A percentile compares a stretch with the other conserved stretches of the same genome.
Evolutionary conservation across 2,888 invertebrate genomes (phyloP).

Genomic region (Rhopalosiphum nymphaeae): DNA sequence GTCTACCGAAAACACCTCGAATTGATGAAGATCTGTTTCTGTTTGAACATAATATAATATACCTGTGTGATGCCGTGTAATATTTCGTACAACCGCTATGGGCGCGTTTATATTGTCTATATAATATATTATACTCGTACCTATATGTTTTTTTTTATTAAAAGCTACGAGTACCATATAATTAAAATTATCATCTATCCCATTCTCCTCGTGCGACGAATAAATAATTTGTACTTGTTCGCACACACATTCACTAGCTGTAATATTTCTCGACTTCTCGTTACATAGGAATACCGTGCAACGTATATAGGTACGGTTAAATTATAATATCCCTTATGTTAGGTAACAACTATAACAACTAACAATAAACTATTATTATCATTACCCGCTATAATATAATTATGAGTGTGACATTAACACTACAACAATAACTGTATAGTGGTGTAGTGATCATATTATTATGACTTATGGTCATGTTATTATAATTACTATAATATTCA

Average conservation of each 20-base stretch:
- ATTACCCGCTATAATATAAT: neutral
- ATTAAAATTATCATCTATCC: neutral
- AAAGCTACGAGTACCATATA: neutral
- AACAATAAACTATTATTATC: neutral
- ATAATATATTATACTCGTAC: neutral
- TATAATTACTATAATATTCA: neutral
- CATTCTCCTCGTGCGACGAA: neutral
- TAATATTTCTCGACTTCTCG: neutral
- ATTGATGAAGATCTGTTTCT: constrained; percentile 34
- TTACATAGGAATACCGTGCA: neutral
- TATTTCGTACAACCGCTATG: neutral
- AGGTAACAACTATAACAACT: neutral
- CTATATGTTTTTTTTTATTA: neutral
- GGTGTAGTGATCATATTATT: neutral
- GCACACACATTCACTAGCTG: neutral
- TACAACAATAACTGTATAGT: neutral
- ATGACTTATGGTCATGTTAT: neutral
- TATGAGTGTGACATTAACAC: neutral
- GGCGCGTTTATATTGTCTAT: neutral
- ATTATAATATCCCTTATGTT: neutral
- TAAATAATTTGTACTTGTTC: neutral
- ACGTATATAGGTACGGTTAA: neutral
- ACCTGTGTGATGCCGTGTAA: neutral
- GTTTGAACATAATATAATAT: neutral
- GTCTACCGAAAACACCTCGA: constrained; percentile 23